Conservation (phyloP, 2,113 vertebrate genomes). For the Ailurus styani region DNA sequence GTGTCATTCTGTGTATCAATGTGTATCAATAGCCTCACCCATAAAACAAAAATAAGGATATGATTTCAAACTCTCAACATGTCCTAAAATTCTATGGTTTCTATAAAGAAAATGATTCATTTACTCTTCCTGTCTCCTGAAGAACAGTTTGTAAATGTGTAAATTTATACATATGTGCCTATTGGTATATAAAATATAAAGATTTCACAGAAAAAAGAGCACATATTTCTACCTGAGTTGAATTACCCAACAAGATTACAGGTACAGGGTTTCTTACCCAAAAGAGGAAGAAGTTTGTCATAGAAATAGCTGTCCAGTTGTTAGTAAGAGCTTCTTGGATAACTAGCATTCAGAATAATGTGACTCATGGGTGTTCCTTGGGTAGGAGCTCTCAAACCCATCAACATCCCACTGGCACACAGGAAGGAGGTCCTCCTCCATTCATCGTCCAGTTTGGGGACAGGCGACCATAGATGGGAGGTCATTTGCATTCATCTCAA, state of each 20-base stretch:
- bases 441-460: neutral
- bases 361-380: neutral
- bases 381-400: neutral
- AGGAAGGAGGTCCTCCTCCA: neutral
- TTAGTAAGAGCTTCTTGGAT: neutral
- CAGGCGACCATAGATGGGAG: neutral
- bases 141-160: neutral
- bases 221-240: neutral
- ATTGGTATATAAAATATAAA: neutral
- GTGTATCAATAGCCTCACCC: neutral
- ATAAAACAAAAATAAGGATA: neutral
- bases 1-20: neutral
- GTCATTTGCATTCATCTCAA: neutral
- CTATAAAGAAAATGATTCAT: neutral
- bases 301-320: neutral
- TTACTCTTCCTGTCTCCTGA: neutral
- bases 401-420: too few species aligned
- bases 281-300: neutral
- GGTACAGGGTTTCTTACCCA: neutral
- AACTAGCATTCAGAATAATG: neutral
- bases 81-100: neutral
- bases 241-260: neutral
- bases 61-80: neutral
- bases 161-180: neutral
- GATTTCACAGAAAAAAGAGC: neutral